phyloP scores from a whole-genome alignment of 1,140 invertebrate species.

The Proales similis region DNA sequence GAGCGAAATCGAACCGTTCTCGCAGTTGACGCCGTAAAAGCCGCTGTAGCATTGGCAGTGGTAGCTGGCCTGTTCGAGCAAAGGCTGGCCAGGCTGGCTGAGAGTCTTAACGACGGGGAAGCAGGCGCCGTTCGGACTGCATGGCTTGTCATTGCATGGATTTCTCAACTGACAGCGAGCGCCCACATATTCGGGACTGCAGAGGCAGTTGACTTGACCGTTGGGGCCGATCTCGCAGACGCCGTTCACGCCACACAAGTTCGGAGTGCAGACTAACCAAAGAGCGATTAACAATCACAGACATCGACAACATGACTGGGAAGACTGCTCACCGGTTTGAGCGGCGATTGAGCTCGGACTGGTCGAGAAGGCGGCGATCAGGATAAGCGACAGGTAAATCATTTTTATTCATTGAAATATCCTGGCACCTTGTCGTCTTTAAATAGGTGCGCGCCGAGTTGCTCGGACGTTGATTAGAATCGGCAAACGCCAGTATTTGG shows the following conservation, averaged over 20 bases:
- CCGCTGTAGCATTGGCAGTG: slow-evolving; percentile 38
- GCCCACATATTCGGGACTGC: slow-evolving; percentile 20
- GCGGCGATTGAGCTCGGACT: no score
- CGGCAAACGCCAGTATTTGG: no score
- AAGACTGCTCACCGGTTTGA: no score
- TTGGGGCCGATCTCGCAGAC: slow-evolving; percentile 17
- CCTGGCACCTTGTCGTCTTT: no score
- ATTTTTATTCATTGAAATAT: no score
- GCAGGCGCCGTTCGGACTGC: slow-evolving; percentile 22
- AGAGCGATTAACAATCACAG: no score
- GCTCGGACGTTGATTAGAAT: no score
- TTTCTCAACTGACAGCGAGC: slow-evolving; percentile 22
- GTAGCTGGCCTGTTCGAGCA: slow-evolving; percentile 24
- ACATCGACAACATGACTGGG: no score
- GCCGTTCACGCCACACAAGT: slow-evolving; percentile 23
- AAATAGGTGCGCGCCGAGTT: no score
- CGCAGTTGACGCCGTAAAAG: slow-evolving; percentile 27
- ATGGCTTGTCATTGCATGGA: slow-evolving; percentile 15
- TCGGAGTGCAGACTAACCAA: background rate
- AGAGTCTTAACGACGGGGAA: slow-evolving; percentile 18
- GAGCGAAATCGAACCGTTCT: no score
- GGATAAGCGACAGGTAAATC: no score
- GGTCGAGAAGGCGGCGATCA: no score
- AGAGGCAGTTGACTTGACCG: slow-evolving; percentile 9
- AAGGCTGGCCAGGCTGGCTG: slow-evolving; percentile 11